phyloP scores from a whole-genome alignment of 2,888 invertebrate species.

The Lasioglossum pauxillum region DNA sequence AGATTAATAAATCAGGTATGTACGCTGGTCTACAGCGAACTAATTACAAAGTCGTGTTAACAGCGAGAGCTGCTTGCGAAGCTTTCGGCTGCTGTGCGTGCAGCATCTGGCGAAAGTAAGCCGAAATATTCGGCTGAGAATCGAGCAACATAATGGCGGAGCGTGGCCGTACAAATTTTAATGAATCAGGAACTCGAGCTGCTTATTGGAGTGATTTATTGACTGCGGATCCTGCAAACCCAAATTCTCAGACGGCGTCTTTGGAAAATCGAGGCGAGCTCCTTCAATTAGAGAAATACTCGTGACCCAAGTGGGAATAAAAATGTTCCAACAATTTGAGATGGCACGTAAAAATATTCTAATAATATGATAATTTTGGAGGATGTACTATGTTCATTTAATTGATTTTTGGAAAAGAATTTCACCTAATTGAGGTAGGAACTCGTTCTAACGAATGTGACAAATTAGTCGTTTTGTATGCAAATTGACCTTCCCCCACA shows the following conservation, averaged over 20 bases:
- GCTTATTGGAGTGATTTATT: background rate
- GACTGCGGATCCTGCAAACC: background rate
- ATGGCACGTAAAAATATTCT: background rate
- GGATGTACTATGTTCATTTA: too few species aligned
- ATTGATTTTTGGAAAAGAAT: background rate
- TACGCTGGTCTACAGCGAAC: background rate
- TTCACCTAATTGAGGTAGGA: constrained; percentile 15
- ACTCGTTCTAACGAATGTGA: constrained; percentile 43
- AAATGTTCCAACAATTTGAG: background rate
- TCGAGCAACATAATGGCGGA: background rate
- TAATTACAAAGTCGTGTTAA: constrained; percentile 13
- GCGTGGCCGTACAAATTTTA: background rate
- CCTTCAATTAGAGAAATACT: background rate
- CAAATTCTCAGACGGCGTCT: background rate
- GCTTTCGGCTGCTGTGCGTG: background rate
- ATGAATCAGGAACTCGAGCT: background rate
- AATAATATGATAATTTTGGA: background rate
- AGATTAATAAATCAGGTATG: background rate
- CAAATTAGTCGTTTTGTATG: constrained; percentile 67
- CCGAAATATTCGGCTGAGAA: constrained; percentile 1
- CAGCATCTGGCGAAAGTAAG: constrained; percentile 14
- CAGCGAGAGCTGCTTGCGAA: background rate
- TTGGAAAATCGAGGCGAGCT: background rate
- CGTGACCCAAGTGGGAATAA: background rate
- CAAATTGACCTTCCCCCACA: constrained; percentile 55